Percentiles rank a stretch among this genome's conserved stretches.
Evolutionary conservation across 2,113 vertebrate genomes (phyloP).

Genomic region (Xyrauchen texanus): DNA sequence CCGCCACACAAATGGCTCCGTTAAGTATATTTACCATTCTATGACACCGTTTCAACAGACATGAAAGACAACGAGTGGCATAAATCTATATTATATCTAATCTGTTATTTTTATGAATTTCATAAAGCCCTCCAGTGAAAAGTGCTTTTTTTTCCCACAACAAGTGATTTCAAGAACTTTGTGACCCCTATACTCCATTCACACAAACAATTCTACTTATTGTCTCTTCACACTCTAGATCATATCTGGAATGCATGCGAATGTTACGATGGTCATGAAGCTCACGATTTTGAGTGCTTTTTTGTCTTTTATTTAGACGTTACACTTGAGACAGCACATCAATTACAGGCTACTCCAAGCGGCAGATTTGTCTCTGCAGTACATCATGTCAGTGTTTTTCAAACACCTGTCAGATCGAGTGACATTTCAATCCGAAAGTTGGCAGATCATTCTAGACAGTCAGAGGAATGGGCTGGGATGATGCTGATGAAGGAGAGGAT

Average conservation of each 20-base stretch:
- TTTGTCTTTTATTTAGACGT: background rate
- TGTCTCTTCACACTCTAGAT: no score
- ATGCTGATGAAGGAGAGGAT: background rate
- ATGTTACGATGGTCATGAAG: background rate
- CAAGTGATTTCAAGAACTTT: background rate
- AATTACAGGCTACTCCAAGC: background rate
- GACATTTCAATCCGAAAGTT: background rate
- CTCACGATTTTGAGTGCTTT: background rate
- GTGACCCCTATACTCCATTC: background rate
- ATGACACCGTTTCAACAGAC: background rate
- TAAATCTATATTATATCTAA: background rate
- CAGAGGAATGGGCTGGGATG: background rate
- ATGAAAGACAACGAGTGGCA: slow-evolving; percentile 10
- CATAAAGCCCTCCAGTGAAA: background rate
- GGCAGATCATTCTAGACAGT: slow-evolving; percentile 1
- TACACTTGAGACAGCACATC: background rate
- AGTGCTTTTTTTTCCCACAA: background rate
- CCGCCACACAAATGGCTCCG: slow-evolving; percentile 19
- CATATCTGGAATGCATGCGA: background rate
- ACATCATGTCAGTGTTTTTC: slow-evolving; percentile 1
- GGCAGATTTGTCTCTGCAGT: background rate
- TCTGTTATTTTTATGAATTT: background rate
- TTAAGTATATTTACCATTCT: background rate
- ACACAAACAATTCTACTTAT: no score
- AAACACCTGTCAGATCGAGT: background rate